Conservation (phyloP, 2,888 invertebrate species). For the Peribatodes rhomboidaria region DNA sequence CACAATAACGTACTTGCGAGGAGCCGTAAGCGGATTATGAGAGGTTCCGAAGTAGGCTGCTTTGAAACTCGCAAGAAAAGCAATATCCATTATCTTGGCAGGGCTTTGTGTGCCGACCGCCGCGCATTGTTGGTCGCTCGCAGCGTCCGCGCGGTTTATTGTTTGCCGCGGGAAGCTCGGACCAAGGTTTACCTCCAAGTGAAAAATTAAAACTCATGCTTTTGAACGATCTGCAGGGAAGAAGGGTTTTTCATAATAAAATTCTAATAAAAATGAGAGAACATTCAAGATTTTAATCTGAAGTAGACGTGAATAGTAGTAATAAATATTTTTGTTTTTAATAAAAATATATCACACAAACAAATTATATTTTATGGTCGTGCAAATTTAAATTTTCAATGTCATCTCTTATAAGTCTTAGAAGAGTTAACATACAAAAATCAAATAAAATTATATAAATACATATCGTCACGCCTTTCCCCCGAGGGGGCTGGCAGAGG, state of each 20-base stretch:
- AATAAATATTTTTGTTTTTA: no score
- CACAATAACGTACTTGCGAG: slow-evolving; percentile 78
- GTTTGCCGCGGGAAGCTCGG: slow-evolving; percentile 61
- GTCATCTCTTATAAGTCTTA: no score
- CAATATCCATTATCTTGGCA: slow-evolving; percentile 84
- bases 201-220: slow-evolving; percentile 51
- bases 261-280: slow-evolving; percentile 7
- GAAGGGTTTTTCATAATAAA: slow-evolving; percentile 21
- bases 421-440: no score
- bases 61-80: slow-evolving; percentile 85
- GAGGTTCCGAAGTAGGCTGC: slow-evolving; percentile 83
- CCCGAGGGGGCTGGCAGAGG: no score
- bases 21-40: slow-evolving; percentile 83
- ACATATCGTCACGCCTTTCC: no score
- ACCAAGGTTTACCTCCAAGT: slow-evolving; percentile 52
- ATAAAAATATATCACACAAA: no score
- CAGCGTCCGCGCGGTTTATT: slow-evolving; percentile 64
- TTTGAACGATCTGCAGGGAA: slow-evolving; percentile 15
- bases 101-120: slow-evolving; percentile 75
- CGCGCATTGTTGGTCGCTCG: slow-evolving; percentile 72
- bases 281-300: background rate
- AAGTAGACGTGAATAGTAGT: no score
- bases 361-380: no score
- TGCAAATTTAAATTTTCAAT: no score
- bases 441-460: no score